A percentile compares a stretch with the other conserved stretches of the same genome.
Conservation (phyloP, 2,797 vertebrate species). For the Neopelma chrysocephalum region DNA sequence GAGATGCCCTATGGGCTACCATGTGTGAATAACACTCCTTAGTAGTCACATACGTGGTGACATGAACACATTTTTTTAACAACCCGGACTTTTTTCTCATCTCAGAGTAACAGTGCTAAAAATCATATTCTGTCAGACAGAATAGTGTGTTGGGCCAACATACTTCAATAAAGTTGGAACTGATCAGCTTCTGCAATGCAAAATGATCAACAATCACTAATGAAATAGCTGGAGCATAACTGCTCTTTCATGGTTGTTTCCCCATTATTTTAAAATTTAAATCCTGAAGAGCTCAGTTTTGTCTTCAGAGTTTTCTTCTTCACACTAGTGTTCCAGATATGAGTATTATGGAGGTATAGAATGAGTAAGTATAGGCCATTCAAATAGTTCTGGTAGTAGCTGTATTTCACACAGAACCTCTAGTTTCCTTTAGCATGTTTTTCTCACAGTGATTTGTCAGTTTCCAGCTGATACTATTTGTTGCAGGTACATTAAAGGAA, state of each 20-base stretch:
- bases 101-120: neutral
- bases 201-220: neutral
- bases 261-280: neutral
- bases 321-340: neutral
- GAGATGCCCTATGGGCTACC: neutral
- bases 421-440: neutral
- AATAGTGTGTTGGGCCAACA: neutral
- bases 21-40: neutral
- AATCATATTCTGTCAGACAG: neutral
- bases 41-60: neutral
- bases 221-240: neutral
- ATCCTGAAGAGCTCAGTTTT: neutral
- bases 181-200: neutral
- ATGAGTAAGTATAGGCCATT: neutral
- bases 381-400: neutral
- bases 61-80: neutral
- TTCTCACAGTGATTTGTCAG: neutral
- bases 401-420: neutral
- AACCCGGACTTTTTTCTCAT: neutral
- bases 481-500: neutral
- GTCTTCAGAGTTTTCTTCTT: neutral
- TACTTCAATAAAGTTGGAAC: neutral
- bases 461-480: neutral
- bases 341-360: neutral
- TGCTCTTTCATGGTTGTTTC: neutral